Evolutionary conservation across 1,140 invertebrate genomes (phyloP), one percentile per base, ranked within the genome.

Genomic region (Agrypnia vestita): DNA sequence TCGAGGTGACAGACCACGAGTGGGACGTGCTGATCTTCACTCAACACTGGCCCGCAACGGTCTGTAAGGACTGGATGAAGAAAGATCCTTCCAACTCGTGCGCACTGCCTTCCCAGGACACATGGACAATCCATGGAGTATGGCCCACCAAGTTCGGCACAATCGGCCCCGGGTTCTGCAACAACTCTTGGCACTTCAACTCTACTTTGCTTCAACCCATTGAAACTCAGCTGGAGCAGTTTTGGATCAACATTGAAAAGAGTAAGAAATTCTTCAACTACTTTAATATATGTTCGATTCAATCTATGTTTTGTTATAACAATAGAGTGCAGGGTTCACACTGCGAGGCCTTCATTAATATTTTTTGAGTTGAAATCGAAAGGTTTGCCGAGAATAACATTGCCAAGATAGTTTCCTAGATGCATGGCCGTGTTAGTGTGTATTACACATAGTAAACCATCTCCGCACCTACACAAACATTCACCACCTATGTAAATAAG

Each of bases 21-120:
- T 96, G 94, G 90, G 95, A 96, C 85, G 85, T 94, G 13, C 81
- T 96, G 13, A 93, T 96, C 71, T 96, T 95, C 84, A 95, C 94
- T 0, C 95, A 96, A 86, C 91, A 92, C 82, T 97, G 95, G 95
- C 95, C 95, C 0, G 89, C 92, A 35, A 95, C 94, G 0, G 92
- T 92, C 10, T 97, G 96, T 85, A 91, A 91, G 59, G 87, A 91
- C 76, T 96, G 94, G 94, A 89, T 87, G 71, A 90, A 94, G 80
- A 89, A 93, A 73, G 89, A 91, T 44, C 84, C 88, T 0, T 86
- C 85, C 0, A 91, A 94, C 82, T 89, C 87, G 11, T 96, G 95
- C 84, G 85, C 85, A 1, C 86, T 95, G 77, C 94, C 94, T 9
- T 85, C 84, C 0, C 87, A 91, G 55, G 90, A 93, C 62, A 85